These are phyloP conservation scores for Drosophila subpulchrella DNA, from an alignment of 1,140 invertebrate genomes.

Conservation along the genomic window DNA sequence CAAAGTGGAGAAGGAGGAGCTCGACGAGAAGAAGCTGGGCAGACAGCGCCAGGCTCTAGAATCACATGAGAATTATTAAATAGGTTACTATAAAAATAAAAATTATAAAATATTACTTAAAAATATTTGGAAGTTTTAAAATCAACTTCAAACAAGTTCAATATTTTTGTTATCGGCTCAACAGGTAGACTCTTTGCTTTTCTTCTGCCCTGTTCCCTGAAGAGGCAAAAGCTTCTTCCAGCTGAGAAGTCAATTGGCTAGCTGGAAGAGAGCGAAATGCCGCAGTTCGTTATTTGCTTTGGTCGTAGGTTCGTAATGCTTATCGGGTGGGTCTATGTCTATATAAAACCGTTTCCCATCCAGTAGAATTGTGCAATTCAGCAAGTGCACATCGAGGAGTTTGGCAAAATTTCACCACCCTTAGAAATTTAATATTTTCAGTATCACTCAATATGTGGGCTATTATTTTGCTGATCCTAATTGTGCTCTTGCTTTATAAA, in stretches of 20 bases:
- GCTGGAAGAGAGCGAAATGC: conserved; percentile 23
- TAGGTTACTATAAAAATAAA: conserved; percentile 8
- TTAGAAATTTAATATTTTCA: not conserved
- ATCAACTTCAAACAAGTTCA: not conserved
- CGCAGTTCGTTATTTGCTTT: not conserved
- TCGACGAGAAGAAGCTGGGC: conserved; percentile 70
- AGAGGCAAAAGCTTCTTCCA: conserved; percentile 39
- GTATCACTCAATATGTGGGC: conserved; percentile 33
- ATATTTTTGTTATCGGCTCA: not conserved
- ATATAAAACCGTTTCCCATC: conserved; percentile 1
- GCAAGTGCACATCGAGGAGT: not conserved
- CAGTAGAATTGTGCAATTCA: conserved; percentile 14
- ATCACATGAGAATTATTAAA: conserved; percentile 16
- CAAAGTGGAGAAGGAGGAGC: conserved; percentile 67
- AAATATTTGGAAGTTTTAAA: too few species aligned
- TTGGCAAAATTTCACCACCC: conserved; percentile 4
- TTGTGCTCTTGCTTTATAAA: conserved; percentile 20
- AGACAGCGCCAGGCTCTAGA: conserved; percentile 51
- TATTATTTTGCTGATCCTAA: conserved; percentile 9
- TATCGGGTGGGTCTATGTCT: conserved; percentile 14
- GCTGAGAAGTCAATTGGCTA: conserved; percentile 2
- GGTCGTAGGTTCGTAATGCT: conserved; percentile 1
- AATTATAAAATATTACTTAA: too few species aligned
- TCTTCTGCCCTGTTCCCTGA: conserved; percentile 8
- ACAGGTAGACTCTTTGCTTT: conserved; percentile 19